These are phyloP conservation scores for Nemotelus pantherinus DNA, from an alignment of 2,888 invertebrate species.

Conservation along the genomic window DNA sequence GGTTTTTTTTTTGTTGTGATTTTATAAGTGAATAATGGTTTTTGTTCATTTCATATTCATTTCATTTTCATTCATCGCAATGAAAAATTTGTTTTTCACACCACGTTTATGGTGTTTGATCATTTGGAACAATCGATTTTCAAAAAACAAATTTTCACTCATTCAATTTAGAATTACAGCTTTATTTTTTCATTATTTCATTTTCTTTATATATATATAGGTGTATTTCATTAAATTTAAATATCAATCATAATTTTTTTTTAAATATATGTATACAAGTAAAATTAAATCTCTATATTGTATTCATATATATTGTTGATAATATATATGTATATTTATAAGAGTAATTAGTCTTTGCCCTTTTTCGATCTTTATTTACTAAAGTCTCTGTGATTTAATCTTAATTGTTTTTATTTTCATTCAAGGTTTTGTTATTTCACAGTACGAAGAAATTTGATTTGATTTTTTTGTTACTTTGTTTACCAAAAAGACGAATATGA, in stretches of 20 bases:
- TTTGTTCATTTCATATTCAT: conserved; percentile 50
- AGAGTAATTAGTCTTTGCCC: conserved; percentile 52
- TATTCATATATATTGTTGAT: conserved; percentile 17
- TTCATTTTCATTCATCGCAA: conserved; percentile 40
- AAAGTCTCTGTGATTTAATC: conserved; percentile 27
- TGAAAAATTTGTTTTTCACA: conserved; percentile 46
- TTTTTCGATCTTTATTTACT: conserved; percentile 46
- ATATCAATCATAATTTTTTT: conserved; percentile 45
- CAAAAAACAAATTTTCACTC: conserved; percentile 51
- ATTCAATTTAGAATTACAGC: conserved; percentile 55
- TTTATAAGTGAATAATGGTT: conserved; percentile 46
- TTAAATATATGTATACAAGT: conserved; percentile 21
- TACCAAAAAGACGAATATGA: not conserved
- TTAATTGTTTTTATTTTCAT: conserved; percentile 19
- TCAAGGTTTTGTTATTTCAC: not conserved
- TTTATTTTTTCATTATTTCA: conserved; percentile 50
- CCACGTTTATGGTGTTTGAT: conserved; percentile 46
- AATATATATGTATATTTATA: conserved; percentile 28
- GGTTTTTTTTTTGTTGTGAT: conserved; percentile 24
- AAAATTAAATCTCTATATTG: conserved; percentile 34
- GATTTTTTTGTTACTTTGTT: not conserved
- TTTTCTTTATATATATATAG: conserved; percentile 40
- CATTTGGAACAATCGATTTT: conserved; percentile 51
- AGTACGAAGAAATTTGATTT: not conserved
- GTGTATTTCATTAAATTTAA: conserved; percentile 46